Evolutionary conservation across 2,888 invertebrate species (phyloP), one percentile per base, ranked within the genome.

Genomic region (Idaea aversata): DNA sequence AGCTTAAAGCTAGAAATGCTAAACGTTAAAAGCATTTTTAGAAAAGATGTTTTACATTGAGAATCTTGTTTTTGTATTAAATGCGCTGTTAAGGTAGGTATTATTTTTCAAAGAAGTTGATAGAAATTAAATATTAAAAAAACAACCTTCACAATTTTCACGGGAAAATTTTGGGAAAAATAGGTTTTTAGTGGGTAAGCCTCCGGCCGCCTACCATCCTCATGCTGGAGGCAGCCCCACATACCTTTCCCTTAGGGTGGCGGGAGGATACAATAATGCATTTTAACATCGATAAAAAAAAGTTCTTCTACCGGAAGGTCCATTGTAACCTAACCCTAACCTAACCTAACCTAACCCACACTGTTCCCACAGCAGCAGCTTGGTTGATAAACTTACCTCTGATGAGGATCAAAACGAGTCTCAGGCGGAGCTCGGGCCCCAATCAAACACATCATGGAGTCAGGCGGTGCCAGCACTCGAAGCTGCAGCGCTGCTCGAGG

Each of bases 371-470:
- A 25, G 25, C 25, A 25, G 36, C 36, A 10, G 5, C 36, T 36
- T 36, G 36, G 5, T 10, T 47, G 13, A 47, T 47, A 59, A 16
- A 67, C 88, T 83, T 80, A 91, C 90, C 82, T 74, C 67, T 88
- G 88, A 70, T 91, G 91, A 16, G 88, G 81, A 70, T 92, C 92
- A 59, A 91, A 91, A 57, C 91, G 88, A 5, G 94, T 86, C 67
- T 94, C 94, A 36, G 91, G 90, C 0, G 92, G 94, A 25, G 93
- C 88, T 58, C 94, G 88, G 0, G 95, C 95, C 4, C 95, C 95
- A 15, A 95, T 93, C 60, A 95, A 85, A 72, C 95, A 95, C 80
- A 95, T 94, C 61, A 94, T 87, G 4, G 95, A 94, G 66, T 94
- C 94, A 0, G 94, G 90, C 57, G 95, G 95, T 0, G 95, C 95